Percentiles rank a stretch among this genome's conserved stretches.
Evolutionary conservation across 2,888 invertebrate species (phyloP).

Genomic region (Tiphia femorata): DNA sequence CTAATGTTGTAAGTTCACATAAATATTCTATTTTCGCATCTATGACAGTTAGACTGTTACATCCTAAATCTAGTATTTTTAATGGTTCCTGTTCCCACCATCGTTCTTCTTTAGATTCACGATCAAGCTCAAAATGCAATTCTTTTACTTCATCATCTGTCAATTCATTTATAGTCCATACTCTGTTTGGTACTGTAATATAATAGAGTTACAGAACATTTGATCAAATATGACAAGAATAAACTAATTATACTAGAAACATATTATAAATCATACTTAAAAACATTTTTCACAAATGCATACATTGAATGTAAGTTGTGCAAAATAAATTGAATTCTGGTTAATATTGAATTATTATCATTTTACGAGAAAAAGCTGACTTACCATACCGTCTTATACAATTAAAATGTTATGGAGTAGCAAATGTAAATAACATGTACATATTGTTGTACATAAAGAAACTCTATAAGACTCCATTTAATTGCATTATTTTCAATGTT

Average conservation of each 20-base stretch:
- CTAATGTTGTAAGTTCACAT: slow-evolving; percentile 77
- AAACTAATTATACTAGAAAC: too few species aligned
- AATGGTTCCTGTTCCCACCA: slow-evolving; percentile 91
- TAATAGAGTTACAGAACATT: slow-evolving; percentile 3
- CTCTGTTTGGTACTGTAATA: slow-evolving; percentile 77
- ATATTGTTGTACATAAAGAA: too few species aligned
- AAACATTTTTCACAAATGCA: not conserved
- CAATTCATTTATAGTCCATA: slow-evolving; percentile 81
- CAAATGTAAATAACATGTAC: too few species aligned
- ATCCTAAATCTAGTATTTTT: slow-evolving; percentile 82
- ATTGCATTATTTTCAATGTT: too few species aligned
- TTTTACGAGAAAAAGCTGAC: too few species aligned
- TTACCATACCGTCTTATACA: too few species aligned
- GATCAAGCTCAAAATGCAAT: slow-evolving; percentile 73
- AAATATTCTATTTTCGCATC: slow-evolving; percentile 77
- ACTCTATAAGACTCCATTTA: too few species aligned
- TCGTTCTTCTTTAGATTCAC: slow-evolving; percentile 73
- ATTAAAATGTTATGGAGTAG: too few species aligned
- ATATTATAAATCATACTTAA: too few species aligned
- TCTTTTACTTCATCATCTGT: slow-evolving; percentile 73
- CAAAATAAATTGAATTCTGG: too few species aligned
- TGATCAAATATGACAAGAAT: not conserved
- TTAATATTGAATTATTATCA: too few species aligned
- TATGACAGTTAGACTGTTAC: slow-evolving; percentile 77
- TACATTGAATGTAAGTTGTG: not conserved